Percentiles rank a stretch among this genome's conserved stretches.
Evolutionary conservation across 2,113 vertebrate genomes (phyloP).

Genomic region (Gopherus evgoodei): DNA sequence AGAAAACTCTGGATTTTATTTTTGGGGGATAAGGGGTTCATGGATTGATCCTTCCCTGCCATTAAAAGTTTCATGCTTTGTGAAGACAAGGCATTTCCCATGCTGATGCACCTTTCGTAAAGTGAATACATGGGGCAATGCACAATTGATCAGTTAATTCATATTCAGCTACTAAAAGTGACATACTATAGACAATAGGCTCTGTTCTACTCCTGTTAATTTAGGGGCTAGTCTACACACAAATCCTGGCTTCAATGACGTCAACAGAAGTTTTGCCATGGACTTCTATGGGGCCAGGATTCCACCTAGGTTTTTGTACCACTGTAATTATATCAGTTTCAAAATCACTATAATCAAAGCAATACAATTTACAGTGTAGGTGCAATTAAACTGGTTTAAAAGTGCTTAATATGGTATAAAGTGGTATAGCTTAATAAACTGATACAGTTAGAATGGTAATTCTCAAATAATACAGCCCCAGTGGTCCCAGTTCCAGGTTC

Average conservation of each 20-base stretch:
- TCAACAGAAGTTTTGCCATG: constrained; percentile 2
- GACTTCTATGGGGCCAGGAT: constrained; percentile 25
- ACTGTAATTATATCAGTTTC: constrained; percentile 27
- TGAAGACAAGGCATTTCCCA: constrained; percentile 26
- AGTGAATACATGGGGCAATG: constrained; percentile 10
- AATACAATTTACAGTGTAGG: constrained; percentile 31
- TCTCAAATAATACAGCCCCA: constrained; percentile 29
- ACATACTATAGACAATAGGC: background rate
- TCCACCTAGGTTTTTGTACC: constrained; percentile 25
- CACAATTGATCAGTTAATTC: background rate
- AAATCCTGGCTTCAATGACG: background rate
- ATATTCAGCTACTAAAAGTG: background rate
- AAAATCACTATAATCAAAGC: constrained; percentile 49
- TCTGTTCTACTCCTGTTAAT: constrained; percentile 43
- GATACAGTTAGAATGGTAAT: constrained; percentile 51
- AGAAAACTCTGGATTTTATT: constrained; percentile 52
- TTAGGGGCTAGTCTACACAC: constrained; percentile 30
- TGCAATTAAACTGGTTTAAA: background rate
- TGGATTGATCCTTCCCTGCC: constrained; percentile 40
- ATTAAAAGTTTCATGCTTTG: constrained; percentile 41
- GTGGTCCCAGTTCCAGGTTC: constrained; percentile 48
- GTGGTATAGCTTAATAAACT: constrained; percentile 60
- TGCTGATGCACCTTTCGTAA: constrained; percentile 11
- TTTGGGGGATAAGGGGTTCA: constrained; percentile 30
- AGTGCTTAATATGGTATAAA: constrained; percentile 19